These are phyloP conservation scores for Myotis lucifugus DNA, from an alignment of 2,113 vertebrate species.

Conservation along the genomic window DNA sequence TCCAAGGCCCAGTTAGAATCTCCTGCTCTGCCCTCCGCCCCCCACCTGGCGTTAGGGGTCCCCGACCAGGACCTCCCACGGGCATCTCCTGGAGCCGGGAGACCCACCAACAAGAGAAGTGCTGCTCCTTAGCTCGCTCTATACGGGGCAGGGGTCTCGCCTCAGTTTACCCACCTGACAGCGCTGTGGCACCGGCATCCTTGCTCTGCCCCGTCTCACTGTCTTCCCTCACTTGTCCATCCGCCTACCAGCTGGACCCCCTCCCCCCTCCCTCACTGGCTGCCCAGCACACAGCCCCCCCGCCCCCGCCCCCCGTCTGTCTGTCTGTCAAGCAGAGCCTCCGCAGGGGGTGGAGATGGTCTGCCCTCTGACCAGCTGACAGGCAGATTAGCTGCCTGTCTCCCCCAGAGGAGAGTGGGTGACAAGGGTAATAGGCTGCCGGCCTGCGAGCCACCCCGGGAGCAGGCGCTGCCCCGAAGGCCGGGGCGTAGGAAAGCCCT, in stretches of 20 bases:
- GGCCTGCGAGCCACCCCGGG: neutral
- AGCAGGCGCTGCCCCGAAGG: neutral
- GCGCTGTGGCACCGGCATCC: neutral
- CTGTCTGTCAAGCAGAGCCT: neutral
- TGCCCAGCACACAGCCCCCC: neutral
- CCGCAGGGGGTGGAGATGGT: neutral
- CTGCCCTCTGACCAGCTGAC: neutral
- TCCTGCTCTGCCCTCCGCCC: neutral
- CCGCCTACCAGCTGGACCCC: neutral
- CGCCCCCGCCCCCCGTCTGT: no score
- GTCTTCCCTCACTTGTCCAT: neutral
- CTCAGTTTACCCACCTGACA: constrained; percentile 27
- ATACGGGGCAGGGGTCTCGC: neutral
- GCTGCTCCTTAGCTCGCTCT: no score
- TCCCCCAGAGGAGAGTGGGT: constrained; percentile 4
- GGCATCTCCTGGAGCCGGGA: neutral
- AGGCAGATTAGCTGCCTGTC: constrained; percentile 53
- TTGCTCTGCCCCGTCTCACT: neutral
- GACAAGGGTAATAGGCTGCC: constrained; percentile 42
- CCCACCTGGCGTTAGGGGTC: neutral
- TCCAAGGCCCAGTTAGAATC: neutral
- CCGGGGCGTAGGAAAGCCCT: neutral
- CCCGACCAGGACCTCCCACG: neutral
- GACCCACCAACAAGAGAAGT: neutral
- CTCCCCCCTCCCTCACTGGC: neutral